These are phyloP conservation scores for Pollenia angustigena DNA, from an alignment of 2,888 invertebrate species.

Conservation along the genomic window DNA sequence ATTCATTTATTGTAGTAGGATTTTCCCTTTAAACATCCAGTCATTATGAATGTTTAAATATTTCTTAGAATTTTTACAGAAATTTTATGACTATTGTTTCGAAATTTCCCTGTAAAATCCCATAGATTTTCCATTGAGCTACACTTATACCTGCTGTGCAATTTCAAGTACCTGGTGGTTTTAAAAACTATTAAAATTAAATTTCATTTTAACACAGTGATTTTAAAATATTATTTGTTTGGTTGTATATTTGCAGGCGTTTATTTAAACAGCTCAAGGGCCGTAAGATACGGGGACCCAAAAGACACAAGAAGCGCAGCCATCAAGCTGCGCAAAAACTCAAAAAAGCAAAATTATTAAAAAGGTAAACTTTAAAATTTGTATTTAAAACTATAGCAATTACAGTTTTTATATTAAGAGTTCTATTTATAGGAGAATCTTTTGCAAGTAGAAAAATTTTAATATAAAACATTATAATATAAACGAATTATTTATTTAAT, in stretches of 20 bases:
- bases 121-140: slow-evolving; percentile 28
- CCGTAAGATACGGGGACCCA: slow-evolving; percentile 68
- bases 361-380: slow-evolving; percentile 39
- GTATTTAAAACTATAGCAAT: too few relatives aligned
- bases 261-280: slow-evolving; percentile 75
- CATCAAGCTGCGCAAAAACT: slow-evolving; percentile 22
- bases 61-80: not conserved
- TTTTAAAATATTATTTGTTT: slow-evolving; percentile 26
- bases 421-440: too few relatives aligned
- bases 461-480: too few relatives aligned
- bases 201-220: not conserved
- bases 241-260: slow-evolving; percentile 73
- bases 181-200: slow-evolving; percentile 18
- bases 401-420: too few relatives aligned
- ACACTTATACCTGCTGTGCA: slow-evolving; percentile 29
- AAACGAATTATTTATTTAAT: too few relatives aligned
- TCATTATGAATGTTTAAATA: slow-evolving; percentile 44
- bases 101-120: slow-evolving; percentile 44
- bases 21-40: slow-evolving; percentile 21
- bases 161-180: slow-evolving; percentile 6
- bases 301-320: slow-evolving; percentile 72
- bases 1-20: not conserved
- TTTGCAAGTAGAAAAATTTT: too few relatives aligned
- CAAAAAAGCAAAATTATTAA: slow-evolving; percentile 30
- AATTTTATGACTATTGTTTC: slow-evolving; percentile 1